phyloP scores from a whole-genome alignment of 2,888 invertebrate genomes.

The Ectropis crepuscularia region DNA sequence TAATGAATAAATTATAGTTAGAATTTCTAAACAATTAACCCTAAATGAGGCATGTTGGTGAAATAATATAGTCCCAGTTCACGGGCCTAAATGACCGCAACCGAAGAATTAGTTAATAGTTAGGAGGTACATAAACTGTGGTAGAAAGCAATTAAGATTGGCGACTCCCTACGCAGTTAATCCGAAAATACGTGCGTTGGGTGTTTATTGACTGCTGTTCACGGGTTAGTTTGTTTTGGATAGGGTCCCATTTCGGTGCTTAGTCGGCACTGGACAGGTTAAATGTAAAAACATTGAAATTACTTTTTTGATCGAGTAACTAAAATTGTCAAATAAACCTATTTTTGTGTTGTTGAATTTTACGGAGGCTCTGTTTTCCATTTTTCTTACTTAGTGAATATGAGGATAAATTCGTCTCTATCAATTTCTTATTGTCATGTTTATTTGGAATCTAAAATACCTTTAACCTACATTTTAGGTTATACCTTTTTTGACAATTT shows the following conservation, averaged over 20 bases:
- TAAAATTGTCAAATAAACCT: no score
- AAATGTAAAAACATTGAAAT: neutral
- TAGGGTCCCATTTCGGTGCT: constrained; percentile 47
- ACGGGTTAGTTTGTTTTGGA: constrained; percentile 61
- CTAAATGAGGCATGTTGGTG: constrained; percentile 71
- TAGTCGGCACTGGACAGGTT: constrained; percentile 7
- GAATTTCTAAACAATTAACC: constrained; percentile 48
- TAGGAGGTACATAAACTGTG: constrained; percentile 57
- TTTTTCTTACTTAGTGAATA: no score
- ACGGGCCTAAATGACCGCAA: constrained; percentile 71
- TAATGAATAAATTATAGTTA: neutral
- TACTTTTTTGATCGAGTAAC: no score
- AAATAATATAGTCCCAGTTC: constrained; percentile 75
- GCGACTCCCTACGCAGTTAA: constrained; percentile 79
- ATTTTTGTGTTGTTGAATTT: no score
- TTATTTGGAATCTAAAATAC: no score
- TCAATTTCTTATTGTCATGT: no score
- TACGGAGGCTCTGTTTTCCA: no score
- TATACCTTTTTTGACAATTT: no score
- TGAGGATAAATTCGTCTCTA: no score
- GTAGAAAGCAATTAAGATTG: constrained; percentile 76
- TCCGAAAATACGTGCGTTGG: constrained; percentile 80
- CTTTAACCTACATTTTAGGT: no score
- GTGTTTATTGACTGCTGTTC: constrained; percentile 77
- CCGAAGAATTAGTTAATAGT: constrained; percentile 41